phyloP scores from a whole-genome alignment of 2,113 vertebrate genomes.

The Haemorhous mexicanus region DNA sequence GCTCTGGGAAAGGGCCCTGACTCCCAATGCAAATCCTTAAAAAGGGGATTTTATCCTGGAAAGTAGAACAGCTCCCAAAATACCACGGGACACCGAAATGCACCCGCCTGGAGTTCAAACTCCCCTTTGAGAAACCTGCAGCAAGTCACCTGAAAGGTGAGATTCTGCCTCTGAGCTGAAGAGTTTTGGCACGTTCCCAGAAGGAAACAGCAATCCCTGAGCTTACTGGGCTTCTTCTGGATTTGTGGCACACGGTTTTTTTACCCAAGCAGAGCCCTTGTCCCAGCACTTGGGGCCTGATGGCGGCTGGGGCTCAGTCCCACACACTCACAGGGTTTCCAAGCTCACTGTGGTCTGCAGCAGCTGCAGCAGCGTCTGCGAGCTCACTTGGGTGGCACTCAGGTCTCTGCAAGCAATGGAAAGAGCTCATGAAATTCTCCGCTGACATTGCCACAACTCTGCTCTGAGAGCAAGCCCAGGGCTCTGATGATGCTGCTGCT shows the following conservation, averaged over 20 bases:
- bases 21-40: no score
- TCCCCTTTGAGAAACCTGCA: neutral
- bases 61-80: no score
- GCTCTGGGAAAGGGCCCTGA: no score
- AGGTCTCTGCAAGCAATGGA: constrained; percentile 59
- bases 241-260: fast-evolving
- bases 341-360: neutral
- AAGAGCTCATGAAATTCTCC: neutral
- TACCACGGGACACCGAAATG: no score
- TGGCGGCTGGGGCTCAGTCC: neutral
- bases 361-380: constrained; percentile 13
- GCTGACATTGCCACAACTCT: neutral
- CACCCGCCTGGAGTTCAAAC: neutral
- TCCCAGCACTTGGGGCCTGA: neutral
- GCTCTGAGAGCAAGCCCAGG: neutral
- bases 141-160: neutral
- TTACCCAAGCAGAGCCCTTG: neutral
- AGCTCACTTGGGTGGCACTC: constrained; percentile 37
- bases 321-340: constrained; percentile 64
- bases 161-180: neutral
- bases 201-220: no score
- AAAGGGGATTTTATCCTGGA: no score
- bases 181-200: no score
- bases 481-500: neutral
- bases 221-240: neutral